A percentile compares a stretch with the other conserved stretches of the same genome.
Conservation (phyloP, 2,797 vertebrate species). For the Rhadinocentrus ornatus region DNA sequence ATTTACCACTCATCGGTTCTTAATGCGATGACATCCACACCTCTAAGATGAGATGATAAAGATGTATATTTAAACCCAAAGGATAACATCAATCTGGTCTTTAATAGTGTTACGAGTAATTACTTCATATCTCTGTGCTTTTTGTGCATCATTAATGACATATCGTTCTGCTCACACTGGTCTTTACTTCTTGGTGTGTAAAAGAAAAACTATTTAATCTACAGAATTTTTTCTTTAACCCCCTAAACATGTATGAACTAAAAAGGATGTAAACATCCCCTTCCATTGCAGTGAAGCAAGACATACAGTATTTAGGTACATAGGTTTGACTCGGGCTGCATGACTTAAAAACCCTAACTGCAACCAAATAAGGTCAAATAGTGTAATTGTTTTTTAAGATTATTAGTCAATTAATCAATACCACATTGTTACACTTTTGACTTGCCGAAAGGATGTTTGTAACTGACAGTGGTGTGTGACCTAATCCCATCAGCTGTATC, state of each 20-base stretch:
- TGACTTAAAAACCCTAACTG: background rate
- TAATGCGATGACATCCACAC: background rate
- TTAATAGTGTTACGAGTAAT: conserved; percentile 16
- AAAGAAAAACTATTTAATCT: conserved; percentile 9
- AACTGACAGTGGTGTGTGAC: conserved; percentile 43
- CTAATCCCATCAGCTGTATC: conserved; percentile 71
- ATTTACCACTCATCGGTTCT: background rate
- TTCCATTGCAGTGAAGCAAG: background rate
- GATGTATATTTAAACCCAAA: conserved; percentile 6
- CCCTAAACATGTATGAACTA: conserved; percentile 2
- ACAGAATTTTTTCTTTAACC: conserved; percentile 6
- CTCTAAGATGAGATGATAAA: background rate
- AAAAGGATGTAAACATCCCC: background rate
- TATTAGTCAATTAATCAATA: background rate
- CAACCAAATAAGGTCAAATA: background rate
- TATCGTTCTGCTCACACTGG: conserved; percentile 7
- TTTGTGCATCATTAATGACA: conserved; percentile 24
- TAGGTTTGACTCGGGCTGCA: background rate
- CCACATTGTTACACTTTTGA: background rate
- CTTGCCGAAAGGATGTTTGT: conserved; percentile 27
- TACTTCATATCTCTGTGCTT: conserved; percentile 9
- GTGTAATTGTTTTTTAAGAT: background rate
- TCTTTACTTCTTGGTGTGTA: conserved; percentile 17
- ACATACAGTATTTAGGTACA: too few species aligned
- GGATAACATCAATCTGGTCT: conserved; percentile 4